Conservation (phyloP, 1,140 invertebrate genomes). For the Acyrthosiphon pisum region DNA sequence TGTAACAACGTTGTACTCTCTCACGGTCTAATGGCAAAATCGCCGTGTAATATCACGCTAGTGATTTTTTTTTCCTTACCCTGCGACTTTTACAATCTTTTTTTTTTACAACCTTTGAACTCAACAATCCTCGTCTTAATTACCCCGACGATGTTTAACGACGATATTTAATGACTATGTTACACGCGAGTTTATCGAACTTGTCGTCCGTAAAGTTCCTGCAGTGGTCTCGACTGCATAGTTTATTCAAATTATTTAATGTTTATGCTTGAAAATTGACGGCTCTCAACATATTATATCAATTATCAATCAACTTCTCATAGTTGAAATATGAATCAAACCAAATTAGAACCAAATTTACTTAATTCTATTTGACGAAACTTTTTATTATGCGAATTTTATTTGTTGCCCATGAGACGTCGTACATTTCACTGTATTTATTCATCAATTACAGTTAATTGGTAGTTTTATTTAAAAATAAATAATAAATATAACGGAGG, state of each 20-base stretch:
- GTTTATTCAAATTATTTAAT: neutral
- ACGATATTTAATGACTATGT: neutral
- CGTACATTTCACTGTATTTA: too few species aligned
- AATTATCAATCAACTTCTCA: neutral
- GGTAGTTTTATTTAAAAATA: too few species aligned
- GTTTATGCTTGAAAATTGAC: neutral
- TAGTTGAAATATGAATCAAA: too few species aligned
- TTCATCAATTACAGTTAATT: too few species aligned
- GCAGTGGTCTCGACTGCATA: neutral
- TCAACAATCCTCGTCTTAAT: neutral
- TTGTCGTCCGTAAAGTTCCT: neutral
- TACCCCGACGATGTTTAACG: neutral
- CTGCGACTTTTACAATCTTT: conserved; percentile 12
- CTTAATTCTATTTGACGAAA: too few species aligned
- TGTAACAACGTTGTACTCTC: conserved; percentile 30
- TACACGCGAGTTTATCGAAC: neutral
- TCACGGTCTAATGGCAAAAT: conserved; percentile 34
- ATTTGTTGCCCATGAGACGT: too few species aligned
- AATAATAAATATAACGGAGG: too few species aligned
- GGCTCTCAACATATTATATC: neutral
- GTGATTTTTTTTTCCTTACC: conserved; percentile 18
- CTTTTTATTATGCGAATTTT: too few species aligned
- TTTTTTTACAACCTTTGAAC: conserved; percentile 38
- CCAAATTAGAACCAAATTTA: too few species aligned
- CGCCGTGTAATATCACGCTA: neutral